phyloP scores from a whole-genome alignment of 2,888 invertebrate species.

The Trichopoda pennipes region DNA sequence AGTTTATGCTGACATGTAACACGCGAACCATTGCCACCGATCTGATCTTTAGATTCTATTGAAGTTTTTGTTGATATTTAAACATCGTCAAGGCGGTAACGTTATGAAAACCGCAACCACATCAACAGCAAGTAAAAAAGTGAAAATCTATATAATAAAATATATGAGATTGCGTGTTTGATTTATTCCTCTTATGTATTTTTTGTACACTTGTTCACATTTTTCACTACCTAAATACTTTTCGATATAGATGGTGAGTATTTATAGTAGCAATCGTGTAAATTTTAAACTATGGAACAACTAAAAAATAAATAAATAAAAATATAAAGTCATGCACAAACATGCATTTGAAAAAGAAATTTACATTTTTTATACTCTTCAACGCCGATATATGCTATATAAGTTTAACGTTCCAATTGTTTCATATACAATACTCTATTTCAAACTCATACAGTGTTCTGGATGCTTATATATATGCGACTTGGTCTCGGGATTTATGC shows the following conservation, averaged over 20 bases:
- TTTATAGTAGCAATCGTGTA: slow-evolving; percentile 56
- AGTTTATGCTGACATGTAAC: slow-evolving; percentile 77
- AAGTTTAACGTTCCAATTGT: no score
- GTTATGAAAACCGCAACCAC: slow-evolving; percentile 54
- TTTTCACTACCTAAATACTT: slow-evolving; percentile 11
- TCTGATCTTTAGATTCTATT: slow-evolving; percentile 63
- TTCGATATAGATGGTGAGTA: slow-evolving; percentile 39
- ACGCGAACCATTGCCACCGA: slow-evolving; percentile 73
- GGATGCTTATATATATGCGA: no score
- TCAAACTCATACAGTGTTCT: no score
- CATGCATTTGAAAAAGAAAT: slow-evolving; percentile 42
- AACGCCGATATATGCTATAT: no score
- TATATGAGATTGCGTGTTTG: slow-evolving; percentile 56
- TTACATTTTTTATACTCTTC: slow-evolving; percentile 7
- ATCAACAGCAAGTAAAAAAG: slow-evolving; percentile 33
- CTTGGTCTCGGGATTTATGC: no score
- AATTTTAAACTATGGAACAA: slow-evolving; percentile 47
- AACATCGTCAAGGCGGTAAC: slow-evolving; percentile 64
- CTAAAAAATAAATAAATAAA: no score
- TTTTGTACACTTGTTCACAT: slow-evolving; percentile 32
- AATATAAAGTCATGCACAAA: slow-evolving; percentile 15
- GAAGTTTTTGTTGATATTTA: slow-evolving; percentile 64
- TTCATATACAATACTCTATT: no score
- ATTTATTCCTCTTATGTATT: slow-evolving; percentile 42
- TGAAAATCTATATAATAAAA: slow-evolving; percentile 43